Percentiles rank a stretch among this genome's conserved stretches.
These are phyloP conservation scores for Ciconia nigra DNA, from an alignment of 2,797 vertebrate species.

Conservation along the genomic window DNA sequence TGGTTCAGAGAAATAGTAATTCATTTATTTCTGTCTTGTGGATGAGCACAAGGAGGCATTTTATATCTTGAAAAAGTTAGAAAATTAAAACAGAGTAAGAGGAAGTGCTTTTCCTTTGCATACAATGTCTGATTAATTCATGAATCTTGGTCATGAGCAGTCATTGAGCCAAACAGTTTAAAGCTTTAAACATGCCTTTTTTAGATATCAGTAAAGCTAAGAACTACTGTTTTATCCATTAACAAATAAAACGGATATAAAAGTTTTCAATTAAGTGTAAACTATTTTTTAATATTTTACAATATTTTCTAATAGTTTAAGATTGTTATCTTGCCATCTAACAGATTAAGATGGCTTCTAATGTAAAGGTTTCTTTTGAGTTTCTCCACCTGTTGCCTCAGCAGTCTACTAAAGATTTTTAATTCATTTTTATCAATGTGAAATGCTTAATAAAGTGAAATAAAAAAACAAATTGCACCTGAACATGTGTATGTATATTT, in stretches of 20 bases:
- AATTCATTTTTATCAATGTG: not conserved
- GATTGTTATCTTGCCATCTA: not conserved
- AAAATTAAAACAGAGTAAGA: not conserved
- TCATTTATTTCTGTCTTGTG: not conserved
- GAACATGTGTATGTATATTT: not conserved
- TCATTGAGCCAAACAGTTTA: not conserved
- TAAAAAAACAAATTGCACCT: not conserved
- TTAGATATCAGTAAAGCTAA: not conserved
- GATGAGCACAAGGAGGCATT: not conserved
- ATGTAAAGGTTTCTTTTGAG: not conserved
- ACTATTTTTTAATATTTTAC: not conserved
- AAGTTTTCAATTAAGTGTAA: not conserved
- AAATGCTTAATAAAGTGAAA: not conserved
- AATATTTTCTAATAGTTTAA: not conserved
- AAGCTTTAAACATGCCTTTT: not conserved
- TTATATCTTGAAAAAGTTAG: not conserved
- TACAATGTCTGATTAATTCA: not conserved
- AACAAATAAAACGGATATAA: not conserved
- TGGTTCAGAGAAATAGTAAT: not conserved
- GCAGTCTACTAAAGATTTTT: not conserved
- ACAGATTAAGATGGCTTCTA: not conserved
- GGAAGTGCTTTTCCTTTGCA: not conserved
- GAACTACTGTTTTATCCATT: not conserved
- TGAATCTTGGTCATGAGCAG: not conserved
- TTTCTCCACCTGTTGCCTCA: not conserved